These are phyloP conservation scores for Sebastes fasciatus DNA, from an alignment of 2,113 vertebrate genomes.

Conservation along the genomic window DNA sequence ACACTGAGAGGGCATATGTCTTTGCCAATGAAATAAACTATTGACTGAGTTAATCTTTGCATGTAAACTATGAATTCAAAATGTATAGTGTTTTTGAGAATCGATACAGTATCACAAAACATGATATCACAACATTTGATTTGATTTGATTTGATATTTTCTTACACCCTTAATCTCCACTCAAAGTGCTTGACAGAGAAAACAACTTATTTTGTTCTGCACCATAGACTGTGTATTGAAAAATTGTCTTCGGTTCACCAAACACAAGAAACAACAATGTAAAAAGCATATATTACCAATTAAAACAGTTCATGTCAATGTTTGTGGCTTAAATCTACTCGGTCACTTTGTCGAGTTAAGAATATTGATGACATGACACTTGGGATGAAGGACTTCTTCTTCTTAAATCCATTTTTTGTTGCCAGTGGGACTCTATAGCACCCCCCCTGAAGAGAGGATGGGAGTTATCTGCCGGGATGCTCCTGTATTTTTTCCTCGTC, in stretches of 20 bases:
- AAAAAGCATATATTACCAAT: neutral
- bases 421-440: neutral
- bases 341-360: neutral
- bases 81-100: too few relatives aligned
- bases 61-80: too few relatives aligned
- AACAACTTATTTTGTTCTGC: neutral
- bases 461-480: neutral
- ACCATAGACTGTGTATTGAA: neutral
- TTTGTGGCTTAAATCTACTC: neutral
- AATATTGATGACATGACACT: neutral
- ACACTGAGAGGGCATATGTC: too few relatives aligned
- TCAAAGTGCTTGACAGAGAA: neutral
- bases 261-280: neutral
- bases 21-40: too few relatives aligned
- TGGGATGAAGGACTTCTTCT: neutral
- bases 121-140: too few relatives aligned
- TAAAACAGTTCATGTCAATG: neutral
- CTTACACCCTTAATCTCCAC: neutral
- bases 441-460: neutral
- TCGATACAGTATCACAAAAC: too few relatives aligned
- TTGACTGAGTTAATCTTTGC: too few relatives aligned
- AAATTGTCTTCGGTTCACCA: neutral
- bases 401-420: neutral
- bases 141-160: too few relatives aligned
- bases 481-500: neutral